phyloP scores from a whole-genome alignment of 2,888 invertebrate species.

The Polyommatus iphigenia region DNA sequence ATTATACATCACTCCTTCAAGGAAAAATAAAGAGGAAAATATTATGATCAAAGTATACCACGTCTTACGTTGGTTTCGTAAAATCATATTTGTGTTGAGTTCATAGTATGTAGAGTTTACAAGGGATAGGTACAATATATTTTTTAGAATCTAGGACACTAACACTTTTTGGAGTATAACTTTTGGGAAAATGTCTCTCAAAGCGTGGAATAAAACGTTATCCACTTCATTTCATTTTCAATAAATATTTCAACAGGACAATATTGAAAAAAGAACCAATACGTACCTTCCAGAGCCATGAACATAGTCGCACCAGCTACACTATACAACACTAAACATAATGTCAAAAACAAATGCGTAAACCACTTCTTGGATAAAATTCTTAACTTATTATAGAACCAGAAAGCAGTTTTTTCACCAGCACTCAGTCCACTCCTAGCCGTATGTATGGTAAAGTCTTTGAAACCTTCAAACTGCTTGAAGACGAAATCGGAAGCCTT shows the following conservation, averaged over 20 bases:
- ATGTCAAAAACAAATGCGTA: conserved; percentile 91
- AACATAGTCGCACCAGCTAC: conserved; percentile 91
- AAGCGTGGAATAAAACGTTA: not conserved
- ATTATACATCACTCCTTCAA: too few species aligned
- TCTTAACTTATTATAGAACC: conserved; percentile 88
- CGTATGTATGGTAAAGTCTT: conserved; percentile 86
- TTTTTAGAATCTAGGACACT: not conserved
- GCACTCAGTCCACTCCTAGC: conserved; percentile 89
- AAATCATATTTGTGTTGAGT: too few species aligned
- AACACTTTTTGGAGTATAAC: not conserved
- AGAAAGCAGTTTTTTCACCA: conserved; percentile 90
- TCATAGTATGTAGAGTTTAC: too few species aligned
- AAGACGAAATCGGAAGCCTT: conserved; percentile 90
- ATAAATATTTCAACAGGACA: not conserved
- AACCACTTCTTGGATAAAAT: conserved; percentile 91
- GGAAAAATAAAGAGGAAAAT: too few species aligned
- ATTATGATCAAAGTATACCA: too few species aligned
- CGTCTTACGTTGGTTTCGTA: too few species aligned
- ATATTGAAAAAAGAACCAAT: not conserved
- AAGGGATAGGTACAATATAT: too few species aligned
- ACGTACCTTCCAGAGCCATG: conserved; percentile 87
- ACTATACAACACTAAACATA: conserved; percentile 89
- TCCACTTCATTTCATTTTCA: not conserved
- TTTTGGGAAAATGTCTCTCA: too few species aligned
- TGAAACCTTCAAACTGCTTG: conserved; percentile 88